Percentiles rank a stretch among this genome's conserved stretches.
phyloP scores from a whole-genome alignment of 2,797 vertebrate species.

The Tragopan temminckii region DNA sequence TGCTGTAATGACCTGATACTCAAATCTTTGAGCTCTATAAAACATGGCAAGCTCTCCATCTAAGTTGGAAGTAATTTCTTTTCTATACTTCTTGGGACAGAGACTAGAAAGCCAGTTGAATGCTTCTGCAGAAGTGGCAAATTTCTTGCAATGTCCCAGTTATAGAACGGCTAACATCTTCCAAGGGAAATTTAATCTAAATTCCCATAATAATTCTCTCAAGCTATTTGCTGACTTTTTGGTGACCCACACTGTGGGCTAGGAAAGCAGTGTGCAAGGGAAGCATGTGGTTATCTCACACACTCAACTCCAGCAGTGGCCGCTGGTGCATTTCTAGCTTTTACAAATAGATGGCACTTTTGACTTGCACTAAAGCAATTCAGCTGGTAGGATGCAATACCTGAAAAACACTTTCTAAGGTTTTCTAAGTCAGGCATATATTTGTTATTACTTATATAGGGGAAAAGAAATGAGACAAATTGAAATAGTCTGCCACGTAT shows the following conservation, averaged over 20 bases:
- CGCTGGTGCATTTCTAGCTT: constrained; percentile 77
- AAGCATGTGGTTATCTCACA: background rate
- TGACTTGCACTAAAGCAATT: constrained; percentile 76
- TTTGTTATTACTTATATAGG: constrained; percentile 59
- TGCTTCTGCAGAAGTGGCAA: background rate
- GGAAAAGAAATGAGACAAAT: constrained; percentile 74
- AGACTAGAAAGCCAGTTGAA: background rate
- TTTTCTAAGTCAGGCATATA: constrained; percentile 53
- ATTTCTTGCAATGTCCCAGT: background rate
- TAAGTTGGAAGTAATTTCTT: background rate
- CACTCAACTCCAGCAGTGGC: background rate
- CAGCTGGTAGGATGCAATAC: background rate
- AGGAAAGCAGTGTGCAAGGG: background rate
- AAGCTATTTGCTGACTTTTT: background rate
- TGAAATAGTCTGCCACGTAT: constrained; percentile 47
- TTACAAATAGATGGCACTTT: constrained; percentile 88
- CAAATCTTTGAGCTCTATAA: background rate
- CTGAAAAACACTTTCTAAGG: constrained; percentile 37
- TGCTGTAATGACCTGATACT: background rate
- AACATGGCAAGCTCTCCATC: background rate
- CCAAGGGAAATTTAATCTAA: fast-evolving
- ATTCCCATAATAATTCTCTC: background rate
- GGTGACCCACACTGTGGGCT: background rate
- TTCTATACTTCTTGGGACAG: background rate
- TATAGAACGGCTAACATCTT: fast-evolving